Conservation (phyloP, 2,888 invertebrate genomes). For the Monoplex corrugatus region DNA sequence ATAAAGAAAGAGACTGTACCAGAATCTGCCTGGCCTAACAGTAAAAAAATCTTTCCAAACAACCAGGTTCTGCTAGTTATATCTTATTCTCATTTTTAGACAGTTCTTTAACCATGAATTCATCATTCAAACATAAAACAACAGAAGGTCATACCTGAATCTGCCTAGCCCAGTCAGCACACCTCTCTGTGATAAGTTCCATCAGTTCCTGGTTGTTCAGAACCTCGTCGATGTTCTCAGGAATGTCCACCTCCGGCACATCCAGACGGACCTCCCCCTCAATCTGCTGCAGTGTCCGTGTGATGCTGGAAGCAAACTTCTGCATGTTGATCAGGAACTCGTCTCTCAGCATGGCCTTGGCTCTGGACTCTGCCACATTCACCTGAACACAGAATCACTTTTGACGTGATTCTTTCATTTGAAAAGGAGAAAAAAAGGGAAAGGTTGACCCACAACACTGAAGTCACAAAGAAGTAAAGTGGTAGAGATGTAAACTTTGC, state of each 20-base stretch:
- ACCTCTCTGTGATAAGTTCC: constrained; percentile 84
- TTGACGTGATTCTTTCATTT: no score
- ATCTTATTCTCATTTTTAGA: no score
- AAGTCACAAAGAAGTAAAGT: no score
- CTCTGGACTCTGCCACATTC: constrained; percentile 74
- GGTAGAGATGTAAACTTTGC: no score
- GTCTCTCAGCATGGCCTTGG: constrained; percentile 81
- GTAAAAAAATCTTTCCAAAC: no score
- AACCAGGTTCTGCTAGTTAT: no score
- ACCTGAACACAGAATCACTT: constrained; percentile 48
- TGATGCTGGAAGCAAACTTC: constrained; percentile 84
- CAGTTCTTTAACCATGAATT: neutral
- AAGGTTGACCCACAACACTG: no score
- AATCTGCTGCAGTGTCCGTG: constrained; percentile 88
- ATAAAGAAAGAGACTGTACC: no score
- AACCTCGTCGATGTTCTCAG: constrained; percentile 80
- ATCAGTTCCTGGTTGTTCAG: constrained; percentile 75
- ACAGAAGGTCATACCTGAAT: constrained; percentile 59
- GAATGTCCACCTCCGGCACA: constrained; percentile 75
- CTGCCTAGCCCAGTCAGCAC: constrained; percentile 84
- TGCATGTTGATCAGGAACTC: constrained; percentile 83
- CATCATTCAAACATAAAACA: neutral
- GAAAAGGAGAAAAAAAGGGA: no score
- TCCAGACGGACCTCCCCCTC: constrained; percentile 87
- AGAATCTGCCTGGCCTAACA: no score